Percentiles rank a stretch among this genome's conserved stretches.
Conservation (phyloP, 2,888 invertebrate genomes). For the Reticulitermes lucifugus region DNA sequence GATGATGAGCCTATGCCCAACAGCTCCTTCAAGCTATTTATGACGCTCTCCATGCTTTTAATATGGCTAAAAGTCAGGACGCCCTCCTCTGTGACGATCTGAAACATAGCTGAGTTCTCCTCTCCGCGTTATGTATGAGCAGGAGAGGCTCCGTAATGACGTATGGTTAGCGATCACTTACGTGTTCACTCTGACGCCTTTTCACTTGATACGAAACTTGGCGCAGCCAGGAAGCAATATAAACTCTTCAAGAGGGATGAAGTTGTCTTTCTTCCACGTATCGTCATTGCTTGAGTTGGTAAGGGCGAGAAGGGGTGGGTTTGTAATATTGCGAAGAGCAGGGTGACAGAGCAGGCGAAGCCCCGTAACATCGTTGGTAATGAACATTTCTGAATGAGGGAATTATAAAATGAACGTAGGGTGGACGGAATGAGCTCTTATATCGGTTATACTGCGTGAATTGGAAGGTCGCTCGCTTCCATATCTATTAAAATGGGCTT, state of each 20-base stretch:
- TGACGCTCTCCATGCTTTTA: too few relatives aligned
- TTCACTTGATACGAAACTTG: background rate
- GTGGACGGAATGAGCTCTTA: background rate
- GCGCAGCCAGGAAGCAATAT: background rate
- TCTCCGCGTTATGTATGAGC: too few relatives aligned
- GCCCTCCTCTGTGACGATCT: too few relatives aligned
- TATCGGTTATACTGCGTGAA: background rate
- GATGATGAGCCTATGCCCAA: too few relatives aligned
- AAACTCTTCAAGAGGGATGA: conserved; percentile 6
- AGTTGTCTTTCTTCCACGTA: background rate
- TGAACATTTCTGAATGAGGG: conserved; percentile 25
- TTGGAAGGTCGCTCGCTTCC: background rate
- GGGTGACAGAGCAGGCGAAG: background rate
- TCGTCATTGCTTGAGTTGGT: background rate
- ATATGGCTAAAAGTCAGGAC: too few relatives aligned
- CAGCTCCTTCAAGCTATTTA: too few relatives aligned
- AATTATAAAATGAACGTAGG: background rate
- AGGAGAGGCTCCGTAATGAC: background rate
- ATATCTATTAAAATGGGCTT: conserved; percentile 5
- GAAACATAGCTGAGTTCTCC: too few relatives aligned
- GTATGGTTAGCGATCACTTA: background rate
- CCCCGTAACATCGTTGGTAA: background rate
- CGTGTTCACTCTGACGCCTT: background rate
- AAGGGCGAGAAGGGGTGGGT: background rate
- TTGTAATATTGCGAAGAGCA: background rate